phyloP scores from a whole-genome alignment of 2,888 invertebrate species.

The Odontothrips loti region DNA sequence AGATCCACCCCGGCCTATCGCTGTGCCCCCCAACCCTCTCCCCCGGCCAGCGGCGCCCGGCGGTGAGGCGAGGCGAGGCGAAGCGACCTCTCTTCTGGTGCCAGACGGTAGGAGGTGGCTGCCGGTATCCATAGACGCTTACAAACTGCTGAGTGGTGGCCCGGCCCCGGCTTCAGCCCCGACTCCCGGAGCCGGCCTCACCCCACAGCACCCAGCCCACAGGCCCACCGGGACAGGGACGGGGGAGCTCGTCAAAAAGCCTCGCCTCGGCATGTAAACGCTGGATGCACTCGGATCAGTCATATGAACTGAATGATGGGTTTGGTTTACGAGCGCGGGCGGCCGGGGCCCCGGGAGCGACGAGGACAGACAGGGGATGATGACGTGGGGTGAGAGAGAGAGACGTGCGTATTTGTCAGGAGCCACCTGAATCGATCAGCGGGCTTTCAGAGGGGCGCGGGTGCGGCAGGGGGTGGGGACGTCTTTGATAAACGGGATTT shows the following conservation, averaged over 20 bases:
- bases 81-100: too few species aligned
- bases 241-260: too few species aligned
- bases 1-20: neutral
- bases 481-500: conserved; percentile 17
- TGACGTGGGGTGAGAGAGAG: neutral
- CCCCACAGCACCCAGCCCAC: too few species aligned
- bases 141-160: conserved; percentile 17
- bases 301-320: neutral
- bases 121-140: conserved; percentile 22
- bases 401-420: conserved; percentile 11
- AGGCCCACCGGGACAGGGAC: too few species aligned
- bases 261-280: too few species aligned
- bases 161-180: neutral
- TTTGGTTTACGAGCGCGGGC: neutral
- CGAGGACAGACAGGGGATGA: neutral
- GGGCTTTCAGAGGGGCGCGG: neutral
- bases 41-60: too few species aligned
- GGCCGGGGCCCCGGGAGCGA: too few species aligned
- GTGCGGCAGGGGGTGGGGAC: neutral
- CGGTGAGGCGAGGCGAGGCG: too few species aligned
- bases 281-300: neutral
- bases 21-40: neutral
- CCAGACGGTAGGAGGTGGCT: conserved; percentile 5
- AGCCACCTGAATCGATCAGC: conserved; percentile 19
- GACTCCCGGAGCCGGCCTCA: neutral